These are phyloP conservation scores for Eupristina koningsbergeri DNA, from an alignment of 1,140 invertebrate species.

Conservation along the genomic window DNA sequence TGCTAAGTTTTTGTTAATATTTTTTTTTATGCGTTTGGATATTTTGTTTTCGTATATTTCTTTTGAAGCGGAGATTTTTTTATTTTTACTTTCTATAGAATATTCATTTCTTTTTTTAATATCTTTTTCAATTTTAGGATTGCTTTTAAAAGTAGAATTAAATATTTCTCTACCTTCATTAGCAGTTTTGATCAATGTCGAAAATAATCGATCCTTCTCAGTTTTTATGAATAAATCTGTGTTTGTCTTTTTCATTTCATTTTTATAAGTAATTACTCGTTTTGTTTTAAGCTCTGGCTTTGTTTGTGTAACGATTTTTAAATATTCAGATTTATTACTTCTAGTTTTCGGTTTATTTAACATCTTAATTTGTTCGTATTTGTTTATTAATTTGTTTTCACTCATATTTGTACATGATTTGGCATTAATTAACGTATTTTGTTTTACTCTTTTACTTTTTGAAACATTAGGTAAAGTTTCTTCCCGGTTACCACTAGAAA, in stretches of 20 bases:
- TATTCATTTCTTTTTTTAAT: constrained; percentile 1
- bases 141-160: constrained; percentile 1
- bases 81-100: background rate
- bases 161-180: background rate
- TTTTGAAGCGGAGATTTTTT: background rate
- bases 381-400: background rate
- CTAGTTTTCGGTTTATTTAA: constrained; percentile 25
- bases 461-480: background rate
- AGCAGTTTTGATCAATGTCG: background rate
- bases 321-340: background rate
- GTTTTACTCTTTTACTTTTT: constrained; percentile 24
- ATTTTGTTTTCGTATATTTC: constrained; percentile 21
- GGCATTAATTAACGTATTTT: background rate
- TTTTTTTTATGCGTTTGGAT: constrained; percentile 8
- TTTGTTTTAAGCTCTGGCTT: background rate
- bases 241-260: background rate
- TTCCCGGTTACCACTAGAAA: background rate
- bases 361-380: background rate
- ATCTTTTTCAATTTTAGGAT: constrained; percentile 13
- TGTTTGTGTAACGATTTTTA: background rate
- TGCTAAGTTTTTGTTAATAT: background rate
- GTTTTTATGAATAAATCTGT: background rate
- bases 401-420: background rate
- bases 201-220: background rate
- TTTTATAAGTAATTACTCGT: background rate